Conservation (phyloP, 2,797 vertebrate species). For the Etheostoma nigrum region DNA sequence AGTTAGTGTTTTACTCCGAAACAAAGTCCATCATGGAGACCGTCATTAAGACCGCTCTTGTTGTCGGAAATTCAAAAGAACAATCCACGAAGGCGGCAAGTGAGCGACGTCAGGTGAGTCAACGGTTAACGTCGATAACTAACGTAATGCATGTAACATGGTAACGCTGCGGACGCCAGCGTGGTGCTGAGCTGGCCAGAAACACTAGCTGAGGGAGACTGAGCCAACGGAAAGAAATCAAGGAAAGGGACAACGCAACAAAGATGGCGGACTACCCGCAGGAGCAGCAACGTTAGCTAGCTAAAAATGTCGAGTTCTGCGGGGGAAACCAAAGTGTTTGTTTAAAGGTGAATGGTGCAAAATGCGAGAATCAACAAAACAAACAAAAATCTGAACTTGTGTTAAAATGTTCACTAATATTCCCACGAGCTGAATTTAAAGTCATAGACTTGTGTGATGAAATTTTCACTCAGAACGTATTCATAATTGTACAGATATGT, state of each 20-base stretch:
- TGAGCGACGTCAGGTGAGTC: slow-evolving; percentile 38
- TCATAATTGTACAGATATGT: too few species aligned
- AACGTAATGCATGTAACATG: too few species aligned
- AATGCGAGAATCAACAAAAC: too few species aligned
- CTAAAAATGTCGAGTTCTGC: neutral
- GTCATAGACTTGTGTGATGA: too few species aligned
- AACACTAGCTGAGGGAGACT: neutral
- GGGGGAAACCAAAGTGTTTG: neutral
- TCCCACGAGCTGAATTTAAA: too few species aligned
- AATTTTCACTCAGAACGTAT: too few species aligned
- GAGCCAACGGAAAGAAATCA: neutral
- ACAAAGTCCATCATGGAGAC: slow-evolving; percentile 63
- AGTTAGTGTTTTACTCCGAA: slow-evolving; percentile 43
- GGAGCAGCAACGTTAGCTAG: neutral
- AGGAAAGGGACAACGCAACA: neutral
- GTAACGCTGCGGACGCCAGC: neutral
- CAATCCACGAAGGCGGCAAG: neutral
- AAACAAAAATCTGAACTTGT: too few species aligned
- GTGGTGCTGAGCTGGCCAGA: slow-evolving; percentile 12
- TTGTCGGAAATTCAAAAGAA: neutral
- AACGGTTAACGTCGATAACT: too few species aligned
- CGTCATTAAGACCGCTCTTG: neutral
- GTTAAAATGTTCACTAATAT: too few species aligned
- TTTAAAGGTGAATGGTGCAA: too few species aligned
- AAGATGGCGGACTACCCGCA: slow-evolving; percentile 58